Base-by-base conservation (phyloP, 2,113 vertebrate species). In the Pluvianellus socialis region DNA sequence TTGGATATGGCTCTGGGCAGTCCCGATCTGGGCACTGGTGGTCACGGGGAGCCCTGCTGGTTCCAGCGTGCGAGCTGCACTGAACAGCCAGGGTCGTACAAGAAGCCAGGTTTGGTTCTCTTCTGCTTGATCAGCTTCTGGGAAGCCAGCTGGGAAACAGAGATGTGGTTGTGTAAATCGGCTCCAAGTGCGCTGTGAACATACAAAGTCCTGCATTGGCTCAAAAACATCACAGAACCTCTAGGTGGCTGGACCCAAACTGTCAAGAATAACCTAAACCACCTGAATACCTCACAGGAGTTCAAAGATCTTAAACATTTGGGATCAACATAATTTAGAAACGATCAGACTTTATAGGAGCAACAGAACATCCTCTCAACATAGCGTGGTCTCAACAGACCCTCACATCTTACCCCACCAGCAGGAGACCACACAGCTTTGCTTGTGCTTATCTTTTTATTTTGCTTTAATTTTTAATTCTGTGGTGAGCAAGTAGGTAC, bases 11-110 rank as follows among this genome's bases (percentile, higher is more conserved):
- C 52, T 53, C 62, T 17, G 13, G 50, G n/a, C 56, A 79, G 10
- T 8, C 40, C 3, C 2, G 63, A 4, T 9, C 32, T 55, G 44
- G 49, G 23, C 27, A 52, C 42, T 8, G 6, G 14, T 1, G 16
- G 62, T 40, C 35, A 63, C 0, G 1, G 42, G 38, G 30, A 89
- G 16, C 19, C 21, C 42, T 40, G 32, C 22, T 3, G 4, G 15
- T 11, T 66, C 52, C 33, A 18, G 45, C 14, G 45, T 45, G 10
- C 0, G 1, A 81, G 44, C 17, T 42, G 47, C 40, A 9, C 16
- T 4, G 10, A 38, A 22, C 12, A 10, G 19, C 22, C 26, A 7
- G 20, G 68, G 35, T 26, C 0, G 0, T 32, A 15, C 7, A 23
- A 47, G 40, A 35, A 74, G 24, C 30, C 65, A 62, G 45, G 33